Evolutionary conservation across 2,113 vertebrate genomes (phyloP).

Genomic region (Macaca fascicularis): T2T-MFA8v1.1 NC_088377.1:111764001-111764500

Average conservation of each 20-base stretch:
- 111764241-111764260: not conserved
- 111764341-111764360: slow-evolving; percentile 21
- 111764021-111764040: slow-evolving; percentile 45
- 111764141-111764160: slow-evolving; percentile 64
- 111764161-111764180: slow-evolving; percentile 60
- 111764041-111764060: slow-evolving; percentile 53
- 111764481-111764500: not conserved
- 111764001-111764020: slow-evolving; percentile 62
- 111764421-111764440: not conserved
- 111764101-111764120: slow-evolving; percentile 64
- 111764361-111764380: slow-evolving; percentile 61
- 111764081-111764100: slow-evolving; percentile 62
- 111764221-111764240: slow-evolving; percentile 40
- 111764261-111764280: not conserved
- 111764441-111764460: slow-evolving; percentile 44
- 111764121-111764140: slow-evolving; percentile 54
- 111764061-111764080: slow-evolving; percentile 67
- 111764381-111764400: slow-evolving; percentile 55
- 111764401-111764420: slow-evolving; percentile 30
- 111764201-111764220: slow-evolving; percentile 43
- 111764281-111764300: not conserved
- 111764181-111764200: slow-evolving; percentile 57
- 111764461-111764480: slow-evolving; percentile 28
- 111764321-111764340: slow-evolving; percentile 31
- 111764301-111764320: slow-evolving; percentile 56